Evolutionary conservation across 2,113 vertebrate genomes (phyloP).

Genomic region (Percina caprodes): DNA sequence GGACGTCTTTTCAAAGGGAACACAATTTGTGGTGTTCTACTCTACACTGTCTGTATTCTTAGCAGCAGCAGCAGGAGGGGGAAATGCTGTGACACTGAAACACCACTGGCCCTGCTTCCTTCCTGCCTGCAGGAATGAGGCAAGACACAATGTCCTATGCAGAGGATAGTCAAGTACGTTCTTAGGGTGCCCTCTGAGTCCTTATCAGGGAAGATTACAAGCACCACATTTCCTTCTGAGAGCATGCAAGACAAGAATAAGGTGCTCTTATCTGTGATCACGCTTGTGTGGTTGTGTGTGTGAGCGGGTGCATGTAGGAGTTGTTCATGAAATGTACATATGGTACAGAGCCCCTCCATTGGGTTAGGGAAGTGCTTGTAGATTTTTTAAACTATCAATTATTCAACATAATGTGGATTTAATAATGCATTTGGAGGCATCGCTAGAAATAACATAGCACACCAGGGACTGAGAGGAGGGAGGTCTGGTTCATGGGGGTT

Average conservation of each 20-base stretch:
- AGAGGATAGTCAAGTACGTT: slow-evolving; percentile 40
- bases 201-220: slow-evolving; percentile 63
- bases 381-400: slow-evolving; percentile 82
- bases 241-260: slow-evolving; percentile 56
- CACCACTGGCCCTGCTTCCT: slow-evolving; percentile 44
- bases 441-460: slow-evolving; percentile 79
- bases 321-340: slow-evolving; percentile 77
- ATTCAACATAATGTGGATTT: slow-evolving; percentile 82
- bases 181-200: slow-evolving; percentile 57
- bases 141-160: slow-evolving; percentile 74
- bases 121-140: slow-evolving; percentile 41
- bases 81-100: slow-evolving; percentile 36
- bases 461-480: slow-evolving; percentile 65
- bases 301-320: neutral
- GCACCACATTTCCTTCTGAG: slow-evolving; percentile 53
- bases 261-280: slow-evolving; percentile 38
- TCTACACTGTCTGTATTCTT: slow-evolving; percentile 51
- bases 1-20: slow-evolving; percentile 6
- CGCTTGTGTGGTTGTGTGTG: neutral
- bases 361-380: slow-evolving; percentile 77
- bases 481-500: slow-evolving; percentile 71
- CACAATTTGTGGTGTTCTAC: slow-evolving; percentile 15
- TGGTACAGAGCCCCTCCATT: slow-evolving; percentile 56
- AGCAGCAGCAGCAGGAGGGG: slow-evolving; percentile 33
- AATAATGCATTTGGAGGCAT: slow-evolving; percentile 81